Percentiles rank a stretch among this genome's conserved stretches.
These are phyloP conservation scores for Diphyllodes magnificus DNA, from an alignment of 2,113 vertebrate genomes.

Conservation along the genomic window DNA sequence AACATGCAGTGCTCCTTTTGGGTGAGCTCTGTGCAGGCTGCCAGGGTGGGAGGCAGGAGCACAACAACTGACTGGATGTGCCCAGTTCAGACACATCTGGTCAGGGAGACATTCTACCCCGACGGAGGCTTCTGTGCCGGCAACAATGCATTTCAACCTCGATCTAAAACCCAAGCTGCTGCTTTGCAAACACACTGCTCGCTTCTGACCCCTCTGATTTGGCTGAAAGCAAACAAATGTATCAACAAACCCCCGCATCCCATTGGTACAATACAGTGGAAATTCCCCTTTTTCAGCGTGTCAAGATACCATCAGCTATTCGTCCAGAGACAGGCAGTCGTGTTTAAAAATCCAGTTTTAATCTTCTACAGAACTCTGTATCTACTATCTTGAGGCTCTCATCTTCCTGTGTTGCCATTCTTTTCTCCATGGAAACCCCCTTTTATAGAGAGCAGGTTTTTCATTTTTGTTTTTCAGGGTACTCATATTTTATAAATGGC, in stretches of 20 bases:
- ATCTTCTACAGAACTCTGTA: background rate
- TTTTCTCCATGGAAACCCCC: background rate
- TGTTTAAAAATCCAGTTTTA: constrained; percentile 10
- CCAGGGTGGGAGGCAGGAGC: background rate
- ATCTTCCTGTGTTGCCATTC: background rate
- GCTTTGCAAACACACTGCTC: background rate
- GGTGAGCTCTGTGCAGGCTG: background rate
- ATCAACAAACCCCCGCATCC: background rate
- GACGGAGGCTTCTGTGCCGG: background rate
- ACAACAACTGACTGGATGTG: background rate
- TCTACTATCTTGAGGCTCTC: background rate
- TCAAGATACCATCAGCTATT: background rate
- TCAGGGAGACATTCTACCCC: background rate
- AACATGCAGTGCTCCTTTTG: fast-evolving
- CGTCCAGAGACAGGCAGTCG: background rate
- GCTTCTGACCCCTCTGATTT: background rate
- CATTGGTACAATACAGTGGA: background rate
- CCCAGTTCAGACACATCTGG: background rate
- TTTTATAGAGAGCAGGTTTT: background rate
- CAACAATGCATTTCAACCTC: background rate
- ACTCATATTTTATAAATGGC: background rate
- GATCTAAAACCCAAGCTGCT: background rate
- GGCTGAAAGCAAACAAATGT: background rate
- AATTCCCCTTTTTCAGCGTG: background rate
- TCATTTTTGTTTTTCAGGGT: background rate